These are phyloP conservation scores for Cyanoramphus novaezelandiae DNA, from an alignment of 2,113 vertebrate species.

Conservation along the genomic window DNA sequence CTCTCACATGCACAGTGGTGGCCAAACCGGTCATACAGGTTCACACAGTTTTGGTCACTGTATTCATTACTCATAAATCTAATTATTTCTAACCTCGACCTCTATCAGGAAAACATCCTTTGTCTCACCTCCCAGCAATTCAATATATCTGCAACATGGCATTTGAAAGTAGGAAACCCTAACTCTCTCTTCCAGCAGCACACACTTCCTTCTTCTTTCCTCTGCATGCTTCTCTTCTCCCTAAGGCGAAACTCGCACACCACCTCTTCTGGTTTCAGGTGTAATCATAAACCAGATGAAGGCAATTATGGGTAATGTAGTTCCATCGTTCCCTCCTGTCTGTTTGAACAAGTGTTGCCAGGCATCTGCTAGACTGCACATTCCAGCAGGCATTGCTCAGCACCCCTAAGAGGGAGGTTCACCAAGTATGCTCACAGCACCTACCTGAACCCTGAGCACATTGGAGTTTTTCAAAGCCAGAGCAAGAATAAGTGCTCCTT, in stretches of 20 bases:
- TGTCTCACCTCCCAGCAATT: neutral
- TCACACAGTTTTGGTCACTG: neutral
- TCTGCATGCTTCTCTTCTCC: neutral
- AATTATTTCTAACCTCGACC: neutral
- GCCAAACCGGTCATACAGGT: slow-evolving; percentile 54
- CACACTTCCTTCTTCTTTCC: neutral
- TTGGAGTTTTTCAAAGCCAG: neutral
- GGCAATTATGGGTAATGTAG: slow-evolving; percentile 74
- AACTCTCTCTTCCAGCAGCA: neutral
- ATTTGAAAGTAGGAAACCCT: neutral
- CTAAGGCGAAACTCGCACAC: slow-evolving; percentile 60
- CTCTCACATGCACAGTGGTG: neutral
- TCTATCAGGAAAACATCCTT: neutral
- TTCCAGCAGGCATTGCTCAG: slow-evolving; percentile 58
- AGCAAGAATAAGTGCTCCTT: neutral
- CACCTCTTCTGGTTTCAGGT: slow-evolving; percentile 69
- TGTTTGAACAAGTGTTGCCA: neutral
- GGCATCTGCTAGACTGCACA: slow-evolving; percentile 39
- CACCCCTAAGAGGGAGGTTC: neutral
- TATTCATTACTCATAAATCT: neutral
- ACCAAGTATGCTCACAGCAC: slow-evolving; percentile 3
- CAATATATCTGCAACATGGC: neutral
- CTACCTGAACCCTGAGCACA: neutral
- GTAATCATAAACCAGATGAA: neutral
- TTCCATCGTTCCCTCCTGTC: neutral